Conservation (phyloP, 2,888 invertebrate genomes). For the Ceriagrion tenellum region DNA sequence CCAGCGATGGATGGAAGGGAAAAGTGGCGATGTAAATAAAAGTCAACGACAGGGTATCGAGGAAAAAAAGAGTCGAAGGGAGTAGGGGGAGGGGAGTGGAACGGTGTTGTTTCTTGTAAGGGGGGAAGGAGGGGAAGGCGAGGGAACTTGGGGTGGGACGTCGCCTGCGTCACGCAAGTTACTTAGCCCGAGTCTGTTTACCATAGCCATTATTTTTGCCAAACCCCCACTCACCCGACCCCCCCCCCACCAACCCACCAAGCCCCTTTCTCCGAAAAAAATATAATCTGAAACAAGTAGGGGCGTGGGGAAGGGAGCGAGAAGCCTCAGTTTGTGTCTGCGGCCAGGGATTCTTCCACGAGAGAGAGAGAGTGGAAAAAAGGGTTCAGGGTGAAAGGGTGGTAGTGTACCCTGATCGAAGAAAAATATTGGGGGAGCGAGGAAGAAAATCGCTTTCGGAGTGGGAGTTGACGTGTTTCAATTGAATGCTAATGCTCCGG, state of each 20-base stretch:
- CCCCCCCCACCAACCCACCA: too few species aligned
- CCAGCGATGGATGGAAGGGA: background rate
- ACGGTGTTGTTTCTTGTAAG: background rate
- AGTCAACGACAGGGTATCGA: background rate
- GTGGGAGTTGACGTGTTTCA: constrained; percentile 38
- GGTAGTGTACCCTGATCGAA: background rate
- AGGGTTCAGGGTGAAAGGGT: background rate
- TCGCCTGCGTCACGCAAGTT: constrained; percentile 29
- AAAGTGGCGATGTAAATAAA: constrained; percentile 43
- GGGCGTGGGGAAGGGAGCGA: background rate
- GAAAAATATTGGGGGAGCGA: constrained; percentile 48
- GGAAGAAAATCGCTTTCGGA: constrained; percentile 47
- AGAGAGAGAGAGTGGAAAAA: background rate
- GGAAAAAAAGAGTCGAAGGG: too few species aligned
- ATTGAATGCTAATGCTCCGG: constrained; percentile 56
- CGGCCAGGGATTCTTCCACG: constrained; percentile 8
- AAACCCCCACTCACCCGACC: background rate
- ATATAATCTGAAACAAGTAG: background rate
- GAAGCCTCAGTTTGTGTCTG: background rate
- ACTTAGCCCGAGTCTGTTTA: constrained; percentile 61
- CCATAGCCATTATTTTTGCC: constrained; percentile 62
- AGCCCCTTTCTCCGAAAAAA: background rate
- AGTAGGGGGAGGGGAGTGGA: too few species aligned
- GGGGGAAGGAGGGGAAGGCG: too few species aligned
- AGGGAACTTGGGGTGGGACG: background rate